These are phyloP conservation scores for Triplophysa bombifrons DNA, from an alignment of 2,797 vertebrate genomes.

Conservation along the genomic window DNA sequence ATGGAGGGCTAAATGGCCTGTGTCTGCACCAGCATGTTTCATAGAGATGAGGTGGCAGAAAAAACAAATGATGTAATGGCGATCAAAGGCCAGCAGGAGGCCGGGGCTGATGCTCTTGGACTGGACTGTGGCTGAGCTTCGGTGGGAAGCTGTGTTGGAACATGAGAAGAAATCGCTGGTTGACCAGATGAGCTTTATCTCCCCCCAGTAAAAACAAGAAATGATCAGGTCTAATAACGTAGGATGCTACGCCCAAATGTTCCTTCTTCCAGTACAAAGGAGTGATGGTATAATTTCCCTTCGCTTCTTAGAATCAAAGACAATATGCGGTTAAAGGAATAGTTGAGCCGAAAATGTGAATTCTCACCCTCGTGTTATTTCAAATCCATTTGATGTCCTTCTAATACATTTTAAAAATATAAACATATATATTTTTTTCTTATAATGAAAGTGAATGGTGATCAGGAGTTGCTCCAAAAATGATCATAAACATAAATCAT, in stretches of 20 bases:
- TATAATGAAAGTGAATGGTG: neutral
- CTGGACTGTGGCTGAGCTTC: conserved; percentile 53
- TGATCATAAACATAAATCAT: too few species aligned
- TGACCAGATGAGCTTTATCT: conserved; percentile 40
- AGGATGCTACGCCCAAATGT: conserved; percentile 24
- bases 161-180: conserved; percentile 25
- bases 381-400: neutral
- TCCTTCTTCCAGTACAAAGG: neutral
- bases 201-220: conserved; percentile 37
- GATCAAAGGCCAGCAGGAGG: conserved; percentile 65
- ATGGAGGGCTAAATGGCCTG: conserved; percentile 41
- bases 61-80: conserved; percentile 62
- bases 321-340: neutral
- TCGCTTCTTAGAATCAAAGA: neutral
- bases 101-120: conserved; percentile 63
- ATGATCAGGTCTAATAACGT: conserved; percentile 38
- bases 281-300: neutral
- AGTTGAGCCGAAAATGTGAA: neutral
- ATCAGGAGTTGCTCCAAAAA: too few species aligned
- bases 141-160: conserved; percentile 52
- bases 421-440: neutral
- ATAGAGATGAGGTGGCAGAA: conserved; percentile 51
- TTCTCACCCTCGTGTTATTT: neutral
- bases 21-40: conserved; percentile 50
- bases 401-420: neutral